Percentiles rank a stretch among this genome's conserved stretches.
phyloP scores from a whole-genome alignment of 1,140 invertebrate species.

The Homarus americanus region DNA sequence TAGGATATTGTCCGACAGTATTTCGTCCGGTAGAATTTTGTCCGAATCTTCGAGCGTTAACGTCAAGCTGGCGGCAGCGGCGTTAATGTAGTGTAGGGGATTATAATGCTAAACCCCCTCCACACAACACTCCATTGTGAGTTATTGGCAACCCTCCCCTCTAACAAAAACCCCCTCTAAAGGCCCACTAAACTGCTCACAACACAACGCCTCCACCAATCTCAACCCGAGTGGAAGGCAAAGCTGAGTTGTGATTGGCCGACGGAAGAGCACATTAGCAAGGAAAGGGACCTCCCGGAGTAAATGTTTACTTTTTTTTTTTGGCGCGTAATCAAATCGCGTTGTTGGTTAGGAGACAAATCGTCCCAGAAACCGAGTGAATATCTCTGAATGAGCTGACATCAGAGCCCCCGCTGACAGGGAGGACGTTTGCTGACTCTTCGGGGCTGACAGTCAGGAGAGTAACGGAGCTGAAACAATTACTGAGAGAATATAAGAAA shows the following conservation, averaged over 20 bases:
- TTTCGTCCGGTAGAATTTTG: no score
- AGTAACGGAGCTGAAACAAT: conserved; percentile 46
- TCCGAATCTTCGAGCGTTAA: no score
- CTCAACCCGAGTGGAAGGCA: background rate
- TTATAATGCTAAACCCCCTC: no score
- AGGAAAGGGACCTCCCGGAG: background rate
- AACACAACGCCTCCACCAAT: background rate
- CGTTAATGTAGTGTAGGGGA: no score
- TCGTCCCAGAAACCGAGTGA: conserved; percentile 11
- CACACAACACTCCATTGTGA: conserved; percentile 11
- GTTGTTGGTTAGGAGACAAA: conserved; percentile 37
- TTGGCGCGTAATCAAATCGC: conserved; percentile 35
- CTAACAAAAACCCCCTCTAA: background rate
- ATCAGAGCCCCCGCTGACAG: conserved; percentile 41
- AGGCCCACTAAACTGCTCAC: background rate
- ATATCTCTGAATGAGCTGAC: conserved; percentile 41
- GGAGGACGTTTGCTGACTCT: conserved; percentile 26
- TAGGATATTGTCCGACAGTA: no score
- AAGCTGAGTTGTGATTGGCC: conserved; percentile 2
- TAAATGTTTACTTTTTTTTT: background rate
- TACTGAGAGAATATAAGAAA: background rate
- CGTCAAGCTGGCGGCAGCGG: no score
- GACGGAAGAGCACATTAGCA: background rate
- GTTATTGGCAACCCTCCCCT: conserved; percentile 5
- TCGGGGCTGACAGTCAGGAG: conserved; percentile 26